Evolutionary conservation across 35 echinoderm and acorn worm genomes (phyloP).

Genomic region (Apostichopus japonicus): DNA sequence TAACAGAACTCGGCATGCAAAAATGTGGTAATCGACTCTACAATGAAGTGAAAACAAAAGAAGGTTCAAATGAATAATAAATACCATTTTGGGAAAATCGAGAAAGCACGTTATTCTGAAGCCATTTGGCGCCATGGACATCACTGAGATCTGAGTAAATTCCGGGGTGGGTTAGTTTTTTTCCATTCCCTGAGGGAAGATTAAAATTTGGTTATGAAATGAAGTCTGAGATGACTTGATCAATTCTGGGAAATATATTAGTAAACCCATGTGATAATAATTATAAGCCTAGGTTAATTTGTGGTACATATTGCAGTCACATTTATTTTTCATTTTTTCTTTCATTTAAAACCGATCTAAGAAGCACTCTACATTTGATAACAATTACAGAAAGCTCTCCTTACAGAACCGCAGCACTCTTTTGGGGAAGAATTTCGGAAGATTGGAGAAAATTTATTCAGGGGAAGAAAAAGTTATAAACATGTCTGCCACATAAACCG

Average conservation of each 20-base stretch:
- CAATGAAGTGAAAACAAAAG: neutral
- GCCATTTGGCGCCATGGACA: constrained; percentile 62
- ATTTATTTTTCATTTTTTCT: no score
- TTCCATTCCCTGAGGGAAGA: constrained; percentile 60
- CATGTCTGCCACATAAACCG: no score
- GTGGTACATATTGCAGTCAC: no score
- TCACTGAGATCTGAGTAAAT: constrained; percentile 57
- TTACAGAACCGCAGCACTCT: no score
- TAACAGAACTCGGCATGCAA: constrained; percentile 9
- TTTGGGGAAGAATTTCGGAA: no score
- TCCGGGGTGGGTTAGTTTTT: constrained; percentile 64
- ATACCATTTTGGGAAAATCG: constrained; percentile 66
- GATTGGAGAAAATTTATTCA: no score
- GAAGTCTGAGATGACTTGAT: neutral
- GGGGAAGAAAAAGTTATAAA: no score
- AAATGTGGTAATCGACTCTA: neutral
- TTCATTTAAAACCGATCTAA: no score
- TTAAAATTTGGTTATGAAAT: constrained; percentile 40
- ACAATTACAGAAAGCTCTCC: no score
- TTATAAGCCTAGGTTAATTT: no score
- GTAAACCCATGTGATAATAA: neutral
- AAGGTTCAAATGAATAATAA: constrained; percentile 37
- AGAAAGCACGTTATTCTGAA: constrained; percentile 60
- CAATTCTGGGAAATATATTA: neutral
- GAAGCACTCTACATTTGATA: no score